A percentile compares a stretch with the other conserved stretches of the same genome.
These are phyloP conservation scores for Thysanoteuthis rhombus DNA, from an alignment of 2,888 invertebrate genomes.

Conservation along the genomic window DNA sequence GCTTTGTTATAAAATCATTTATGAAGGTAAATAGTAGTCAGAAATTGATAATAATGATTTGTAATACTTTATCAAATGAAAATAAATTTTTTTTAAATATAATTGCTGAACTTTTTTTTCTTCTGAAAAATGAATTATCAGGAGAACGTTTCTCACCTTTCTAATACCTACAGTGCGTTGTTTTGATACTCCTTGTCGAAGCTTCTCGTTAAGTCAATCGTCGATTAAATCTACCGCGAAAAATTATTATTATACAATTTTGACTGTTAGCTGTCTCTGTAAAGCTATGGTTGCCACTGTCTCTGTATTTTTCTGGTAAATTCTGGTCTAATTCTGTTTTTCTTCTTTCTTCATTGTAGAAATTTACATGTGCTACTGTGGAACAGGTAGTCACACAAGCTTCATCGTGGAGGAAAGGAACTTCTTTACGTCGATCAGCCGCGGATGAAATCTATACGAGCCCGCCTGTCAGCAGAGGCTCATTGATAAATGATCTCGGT, in stretches of 20 bases:
- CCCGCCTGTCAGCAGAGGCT: not conserved
- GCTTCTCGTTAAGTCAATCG: too few species aligned
- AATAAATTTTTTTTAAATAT: too few species aligned
- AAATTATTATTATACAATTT: not conserved
- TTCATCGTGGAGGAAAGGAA: not conserved
- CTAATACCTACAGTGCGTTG: too few species aligned
- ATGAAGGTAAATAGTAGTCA: too few species aligned
- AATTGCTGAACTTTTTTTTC: too few species aligned
- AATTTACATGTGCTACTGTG: slow-evolving; percentile 20
- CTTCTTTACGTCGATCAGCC: not conserved
- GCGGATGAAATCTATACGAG: not conserved
- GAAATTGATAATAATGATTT: too few species aligned
- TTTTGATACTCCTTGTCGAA: too few species aligned
- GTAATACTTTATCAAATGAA: too few species aligned
- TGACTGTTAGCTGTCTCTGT: not conserved
- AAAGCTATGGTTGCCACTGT: not conserved
- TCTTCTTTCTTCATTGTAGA: not conserved
- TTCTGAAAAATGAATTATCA: too few species aligned
- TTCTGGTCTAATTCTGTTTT: not conserved
- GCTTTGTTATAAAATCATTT: too few species aligned
- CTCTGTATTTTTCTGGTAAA: not conserved
- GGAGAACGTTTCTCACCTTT: too few species aligned
- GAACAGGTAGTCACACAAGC: not conserved
- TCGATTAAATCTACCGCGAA: not conserved
- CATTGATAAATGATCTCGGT: not conserved